Evolutionary conservation across 23 tunicate genomes (phyloP).

Genomic region (Pegea sp.): DNA sequence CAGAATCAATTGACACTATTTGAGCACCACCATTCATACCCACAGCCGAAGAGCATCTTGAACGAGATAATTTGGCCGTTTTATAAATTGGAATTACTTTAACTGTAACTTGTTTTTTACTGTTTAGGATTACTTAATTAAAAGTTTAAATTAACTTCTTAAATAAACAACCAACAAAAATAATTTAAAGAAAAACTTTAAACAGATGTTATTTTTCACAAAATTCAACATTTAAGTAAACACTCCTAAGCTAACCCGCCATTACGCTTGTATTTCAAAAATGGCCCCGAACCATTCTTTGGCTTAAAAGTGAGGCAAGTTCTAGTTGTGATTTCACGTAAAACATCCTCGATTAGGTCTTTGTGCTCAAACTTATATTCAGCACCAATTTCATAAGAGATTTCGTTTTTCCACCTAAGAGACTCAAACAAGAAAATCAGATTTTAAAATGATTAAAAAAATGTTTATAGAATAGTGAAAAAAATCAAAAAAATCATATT

Average conservation of each 20-base stretch:
- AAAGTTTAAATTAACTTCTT: neutral
- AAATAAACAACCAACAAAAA: too few species aligned
- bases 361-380: slow-evolving; percentile 16
- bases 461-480: too few species aligned
- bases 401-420: slow-evolving; percentile 31
- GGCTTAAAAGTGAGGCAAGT: slow-evolving; percentile 31
- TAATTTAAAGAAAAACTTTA: too few species aligned
- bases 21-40: slow-evolving; percentile 31
- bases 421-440: too few species aligned
- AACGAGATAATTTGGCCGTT: neutral
- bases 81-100: neutral
- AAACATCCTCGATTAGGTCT: slow-evolving; percentile 11
- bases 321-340: slow-evolving; percentile 34
- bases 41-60: slow-evolving; percentile 52
- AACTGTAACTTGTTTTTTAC: neutral
- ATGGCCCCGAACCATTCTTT: slow-evolving; percentile 23
- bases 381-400: slow-evolving; percentile 32
- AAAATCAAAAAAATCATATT: too few species aligned
- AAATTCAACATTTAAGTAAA: too few species aligned
- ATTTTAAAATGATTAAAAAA: too few species aligned
- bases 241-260: slow-evolving; percentile 51
- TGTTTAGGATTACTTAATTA: neutral
- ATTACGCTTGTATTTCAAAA: slow-evolving; percentile 15
- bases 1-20: slow-evolving; percentile 36
- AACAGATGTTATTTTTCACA: too few species aligned